phyloP scores from a whole-genome alignment of 2,888 invertebrate species.

The Synanthedon formicaeformis region DNA sequence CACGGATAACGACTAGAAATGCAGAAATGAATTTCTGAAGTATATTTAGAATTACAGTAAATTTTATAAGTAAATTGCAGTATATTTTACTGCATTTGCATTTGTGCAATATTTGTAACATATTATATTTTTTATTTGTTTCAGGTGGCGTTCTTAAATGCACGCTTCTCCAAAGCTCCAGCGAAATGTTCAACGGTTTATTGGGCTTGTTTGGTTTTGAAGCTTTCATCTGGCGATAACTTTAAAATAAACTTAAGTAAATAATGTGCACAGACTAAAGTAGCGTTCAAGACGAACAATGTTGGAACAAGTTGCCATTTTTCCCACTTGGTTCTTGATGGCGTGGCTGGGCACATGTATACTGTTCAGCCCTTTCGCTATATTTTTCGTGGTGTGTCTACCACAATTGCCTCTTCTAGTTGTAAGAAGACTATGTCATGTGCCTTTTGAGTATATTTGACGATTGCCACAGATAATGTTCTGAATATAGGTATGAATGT shows the following conservation, averaged over 20 bases:
- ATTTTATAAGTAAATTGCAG: too few relatives aligned
- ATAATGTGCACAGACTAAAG: constrained; percentile 6
- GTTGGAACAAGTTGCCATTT: constrained; percentile 51
- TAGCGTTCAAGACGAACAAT: constrained; percentile 24
- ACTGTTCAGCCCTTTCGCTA: constrained; percentile 75
- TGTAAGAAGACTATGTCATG: constrained; percentile 74
- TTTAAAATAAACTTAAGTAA: constrained; percentile 6
- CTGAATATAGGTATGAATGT: neutral
- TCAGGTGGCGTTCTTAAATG: constrained; percentile 61
- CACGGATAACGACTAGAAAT: too few relatives aligned
- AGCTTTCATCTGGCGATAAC: constrained; percentile 8
- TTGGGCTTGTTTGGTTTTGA: constrained; percentile 20
- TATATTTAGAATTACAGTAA: too few relatives aligned
- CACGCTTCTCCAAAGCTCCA: constrained; percentile 29
- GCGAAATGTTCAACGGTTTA: constrained; percentile 16
- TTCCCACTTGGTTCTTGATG: constrained; percentile 72
- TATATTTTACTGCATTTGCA: too few relatives aligned
- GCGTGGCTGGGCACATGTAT: constrained; percentile 74
- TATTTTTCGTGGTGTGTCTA: constrained; percentile 75
- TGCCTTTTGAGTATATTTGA: constrained; percentile 76
- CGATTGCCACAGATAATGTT: constrained; percentile 1
- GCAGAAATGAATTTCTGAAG: too few relatives aligned
- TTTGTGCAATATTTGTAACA: too few relatives aligned
- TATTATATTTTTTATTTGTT: constrained; percentile 20
- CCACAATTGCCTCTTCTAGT: constrained; percentile 78